phyloP scores from a whole-genome alignment of 2,113 vertebrate genomes.

The Bufo gargarizans region DNA sequence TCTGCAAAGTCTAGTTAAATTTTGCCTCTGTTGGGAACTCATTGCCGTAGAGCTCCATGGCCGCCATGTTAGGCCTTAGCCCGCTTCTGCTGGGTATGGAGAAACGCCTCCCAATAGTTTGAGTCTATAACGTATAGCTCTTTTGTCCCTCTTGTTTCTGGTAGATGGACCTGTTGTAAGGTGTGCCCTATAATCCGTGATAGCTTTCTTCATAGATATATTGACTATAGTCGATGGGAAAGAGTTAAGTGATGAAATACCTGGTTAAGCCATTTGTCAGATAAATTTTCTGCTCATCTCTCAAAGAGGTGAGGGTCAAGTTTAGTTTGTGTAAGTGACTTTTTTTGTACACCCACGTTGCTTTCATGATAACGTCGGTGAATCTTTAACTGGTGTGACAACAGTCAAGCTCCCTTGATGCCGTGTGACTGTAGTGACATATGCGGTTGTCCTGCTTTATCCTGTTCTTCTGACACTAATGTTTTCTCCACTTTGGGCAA shows the following conservation, averaged over 20 bases:
- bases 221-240: not conserved
- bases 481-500: not conserved
- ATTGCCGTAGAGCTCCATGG: not conserved
- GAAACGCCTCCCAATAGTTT: not conserved
- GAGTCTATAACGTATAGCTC: not conserved
- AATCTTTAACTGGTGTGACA: slow-evolving; percentile 50
- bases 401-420: not conserved
- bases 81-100: not conserved
- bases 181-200: not conserved
- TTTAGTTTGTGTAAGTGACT: slow-evolving; percentile 41
- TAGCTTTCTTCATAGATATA: not conserved
- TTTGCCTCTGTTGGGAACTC: not conserved
- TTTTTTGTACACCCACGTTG: not conserved
- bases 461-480: not conserved
- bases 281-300: slow-evolving; percentile 13
- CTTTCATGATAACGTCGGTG: slow-evolving; percentile 34
- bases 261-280: not conserved
- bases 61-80: not conserved
- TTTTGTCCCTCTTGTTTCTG: not conserved
- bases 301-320: slow-evolving; percentile 42
- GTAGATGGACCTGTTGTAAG: not conserved
- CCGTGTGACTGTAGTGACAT: slow-evolving; percentile 14
- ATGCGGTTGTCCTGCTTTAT: not conserved
- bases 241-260: slow-evolving; percentile 18
- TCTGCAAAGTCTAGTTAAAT: not conserved